A percentile compares a stretch with the other conserved stretches of the same genome.
phyloP scores from a whole-genome alignment of 1,140 invertebrate genomes.

The Rhagoletis pomonella region DNA sequence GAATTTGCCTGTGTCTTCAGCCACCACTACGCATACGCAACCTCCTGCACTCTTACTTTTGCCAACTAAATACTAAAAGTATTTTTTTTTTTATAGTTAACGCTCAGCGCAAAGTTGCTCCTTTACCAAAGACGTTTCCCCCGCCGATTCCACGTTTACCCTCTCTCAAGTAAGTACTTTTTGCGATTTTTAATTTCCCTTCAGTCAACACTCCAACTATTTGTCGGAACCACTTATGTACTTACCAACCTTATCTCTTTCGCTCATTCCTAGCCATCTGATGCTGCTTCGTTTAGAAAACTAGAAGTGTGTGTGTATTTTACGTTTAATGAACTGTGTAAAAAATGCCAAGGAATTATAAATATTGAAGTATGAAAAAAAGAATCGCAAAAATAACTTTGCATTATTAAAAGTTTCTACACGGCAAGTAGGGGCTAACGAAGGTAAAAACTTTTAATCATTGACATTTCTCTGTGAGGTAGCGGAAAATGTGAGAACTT shows the following conservation, averaged over 20 bases:
- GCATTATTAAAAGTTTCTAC: slow-evolving; percentile 41
- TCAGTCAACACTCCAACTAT: slow-evolving; percentile 47
- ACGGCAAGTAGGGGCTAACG: slow-evolving; percentile 11
- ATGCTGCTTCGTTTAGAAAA: not conserved
- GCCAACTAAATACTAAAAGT: slow-evolving; percentile 32
- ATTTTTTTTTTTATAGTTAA: too few species aligned
- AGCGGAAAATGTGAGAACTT: too few species aligned
- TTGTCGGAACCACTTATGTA: slow-evolving; percentile 27
- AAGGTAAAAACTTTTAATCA: slow-evolving; percentile 43
- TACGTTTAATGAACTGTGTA: slow-evolving; percentile 44
- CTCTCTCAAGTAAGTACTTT: slow-evolving; percentile 48
- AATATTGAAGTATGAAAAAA: not conserved
- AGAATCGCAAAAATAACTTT: slow-evolving; percentile 47
- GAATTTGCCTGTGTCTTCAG: too few species aligned
- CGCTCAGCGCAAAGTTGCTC: slow-evolving; percentile 41
- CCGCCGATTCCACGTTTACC: not conserved
- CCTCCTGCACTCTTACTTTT: slow-evolving; percentile 4
- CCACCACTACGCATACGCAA: too few species aligned
- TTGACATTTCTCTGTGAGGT: slow-evolving; percentile 4
- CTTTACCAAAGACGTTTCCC: slow-evolving; percentile 30
- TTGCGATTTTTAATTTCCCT: slow-evolving; percentile 51
- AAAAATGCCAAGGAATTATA: slow-evolving; percentile 27
- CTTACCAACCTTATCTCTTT: not conserved
- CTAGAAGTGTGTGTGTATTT: slow-evolving; percentile 32
- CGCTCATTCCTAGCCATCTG: not conserved